A percentile compares a stretch with the other conserved stretches of the same genome.
Conservation (phyloP, 2,888 invertebrate species). For the Nomada fucata region DNA sequence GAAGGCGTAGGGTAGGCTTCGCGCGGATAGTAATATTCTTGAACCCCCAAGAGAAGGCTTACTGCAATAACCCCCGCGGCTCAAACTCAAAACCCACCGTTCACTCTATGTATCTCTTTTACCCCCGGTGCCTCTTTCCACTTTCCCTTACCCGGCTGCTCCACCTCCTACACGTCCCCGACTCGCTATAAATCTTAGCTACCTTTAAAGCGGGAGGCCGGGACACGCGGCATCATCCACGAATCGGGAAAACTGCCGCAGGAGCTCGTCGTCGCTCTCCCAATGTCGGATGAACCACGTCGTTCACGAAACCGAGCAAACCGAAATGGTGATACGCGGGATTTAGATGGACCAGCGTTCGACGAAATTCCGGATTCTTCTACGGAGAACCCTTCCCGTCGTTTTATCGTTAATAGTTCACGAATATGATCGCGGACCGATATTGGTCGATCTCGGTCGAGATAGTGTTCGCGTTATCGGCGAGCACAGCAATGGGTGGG, state of each 20-base stretch:
- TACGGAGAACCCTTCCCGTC: background rate
- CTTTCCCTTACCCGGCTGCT: constrained; percentile 50
- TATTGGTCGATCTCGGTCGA: too few relatives aligned
- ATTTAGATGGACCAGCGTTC: background rate
- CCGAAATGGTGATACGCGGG: constrained; percentile 8
- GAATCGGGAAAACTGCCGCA: constrained; percentile 41
- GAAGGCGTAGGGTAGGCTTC: constrained; percentile 74
- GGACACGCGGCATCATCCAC: constrained; percentile 45
- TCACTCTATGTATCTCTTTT: constrained; percentile 73
- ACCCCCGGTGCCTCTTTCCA: constrained; percentile 55
- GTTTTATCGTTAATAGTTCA: too few relatives aligned
- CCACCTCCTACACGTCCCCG: constrained; percentile 65
- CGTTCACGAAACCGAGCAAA: constrained; percentile 3
- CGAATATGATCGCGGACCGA: too few relatives aligned
- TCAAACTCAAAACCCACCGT: constrained; percentile 80
- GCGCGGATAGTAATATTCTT: constrained; percentile 82
- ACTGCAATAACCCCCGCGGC: constrained; percentile 84
- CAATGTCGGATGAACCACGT: constrained; percentile 22
- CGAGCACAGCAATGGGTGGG: too few relatives aligned
- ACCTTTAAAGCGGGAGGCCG: constrained; percentile 74
- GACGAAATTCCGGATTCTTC: background rate
- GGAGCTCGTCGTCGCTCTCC: constrained; percentile 24
- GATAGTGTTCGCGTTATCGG: too few relatives aligned
- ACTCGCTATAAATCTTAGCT: constrained; percentile 78
- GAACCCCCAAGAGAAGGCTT: constrained; percentile 84